These are phyloP conservation scores for Heliconius erato DNA, from an alignment of 2,888 invertebrate species.

Conservation along the genomic window DNA sequence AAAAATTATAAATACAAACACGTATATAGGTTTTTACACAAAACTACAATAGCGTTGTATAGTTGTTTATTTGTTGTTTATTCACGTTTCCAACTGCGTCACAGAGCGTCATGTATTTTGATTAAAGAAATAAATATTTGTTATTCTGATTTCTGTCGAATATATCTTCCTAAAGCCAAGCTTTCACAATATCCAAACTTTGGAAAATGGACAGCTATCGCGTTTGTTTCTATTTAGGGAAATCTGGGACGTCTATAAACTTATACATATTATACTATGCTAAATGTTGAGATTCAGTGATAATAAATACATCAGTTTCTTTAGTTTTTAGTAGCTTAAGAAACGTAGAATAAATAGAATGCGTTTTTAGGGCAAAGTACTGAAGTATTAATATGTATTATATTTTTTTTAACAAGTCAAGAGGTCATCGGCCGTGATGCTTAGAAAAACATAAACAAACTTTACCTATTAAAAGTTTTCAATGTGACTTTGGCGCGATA, in stretches of 20 bases:
- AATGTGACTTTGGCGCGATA: too few species aligned
- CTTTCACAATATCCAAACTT: conserved; percentile 16
- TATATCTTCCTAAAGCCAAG: conserved; percentile 8
- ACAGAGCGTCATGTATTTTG: conserved; percentile 12
- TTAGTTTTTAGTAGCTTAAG: not conserved
- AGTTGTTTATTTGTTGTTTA: conserved; percentile 6
- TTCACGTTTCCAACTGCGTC: conserved; percentile 2
- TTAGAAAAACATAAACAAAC: too few species aligned
- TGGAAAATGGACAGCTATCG: conserved; percentile 2
- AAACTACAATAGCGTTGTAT: not conserved
- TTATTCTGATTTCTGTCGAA: conserved; percentile 19
- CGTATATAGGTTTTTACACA: not conserved
- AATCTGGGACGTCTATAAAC: not conserved
- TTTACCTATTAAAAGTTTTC: too few species aligned
- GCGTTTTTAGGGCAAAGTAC: too few species aligned
- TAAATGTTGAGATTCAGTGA: not conserved
- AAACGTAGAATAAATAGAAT: too few species aligned
- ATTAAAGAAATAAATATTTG: conserved; percentile 20
- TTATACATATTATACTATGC: not conserved
- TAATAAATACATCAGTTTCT: not conserved
- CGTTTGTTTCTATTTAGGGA: conserved; percentile 12
- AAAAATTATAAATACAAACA: not conserved
- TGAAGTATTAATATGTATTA: too few species aligned
- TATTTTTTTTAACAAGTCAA: too few species aligned
- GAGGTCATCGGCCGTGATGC: too few species aligned